Evolutionary conservation across 2,888 invertebrate genomes (phyloP), one percentile per base, ranked within the genome.

Genomic region (Drymonia ruficornis): DNA sequence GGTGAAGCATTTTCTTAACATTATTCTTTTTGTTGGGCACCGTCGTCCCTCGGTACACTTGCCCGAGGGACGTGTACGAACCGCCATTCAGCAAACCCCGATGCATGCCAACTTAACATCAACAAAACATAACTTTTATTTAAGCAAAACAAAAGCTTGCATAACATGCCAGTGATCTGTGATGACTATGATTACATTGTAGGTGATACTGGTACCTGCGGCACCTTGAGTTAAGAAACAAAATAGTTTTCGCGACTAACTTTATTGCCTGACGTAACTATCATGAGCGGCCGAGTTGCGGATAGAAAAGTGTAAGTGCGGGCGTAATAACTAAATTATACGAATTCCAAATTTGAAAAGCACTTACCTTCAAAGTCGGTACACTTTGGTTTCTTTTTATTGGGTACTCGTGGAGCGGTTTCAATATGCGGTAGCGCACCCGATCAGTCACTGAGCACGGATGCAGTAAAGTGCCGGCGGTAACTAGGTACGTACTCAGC

Each of bases 11-110:
- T 89, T 93, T 94, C 91, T 94, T 95, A 74, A 94, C 87, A 65
- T 85, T 87, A 64, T 86, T 87, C 76, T 91, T 93, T 71, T 89
- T 89, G 70, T 91, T 91, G 42, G 92, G 93, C 67, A 93, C 84
- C 51, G 95, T 95, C 48, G 95, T 95, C 76, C 93, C 92, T 77
- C 93, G 94, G 93, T 95, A 95, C 67, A 95, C 94, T 82, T 94
- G 93, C 78, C 94, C 94, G 80, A 95, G 87, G 75, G 93, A 94
- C 74, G 93, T 93, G 91, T 95, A 95, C 81, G 94, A 94, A 85
- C 94, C 94, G 84, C 94, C 74, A 55, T 75, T 94, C 88, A 94
- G 93, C 82, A 89, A 86, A 83, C 93, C 93, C 76, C 93, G 93
- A 84, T 95, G 94, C 95, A 95, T 95, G 88, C 86, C 89, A 81